A percentile compares a stretch with the other conserved stretches of the same genome.
phyloP scores from a whole-genome alignment of 2,888 invertebrate genomes.

The Heliconius aoede region DNA sequence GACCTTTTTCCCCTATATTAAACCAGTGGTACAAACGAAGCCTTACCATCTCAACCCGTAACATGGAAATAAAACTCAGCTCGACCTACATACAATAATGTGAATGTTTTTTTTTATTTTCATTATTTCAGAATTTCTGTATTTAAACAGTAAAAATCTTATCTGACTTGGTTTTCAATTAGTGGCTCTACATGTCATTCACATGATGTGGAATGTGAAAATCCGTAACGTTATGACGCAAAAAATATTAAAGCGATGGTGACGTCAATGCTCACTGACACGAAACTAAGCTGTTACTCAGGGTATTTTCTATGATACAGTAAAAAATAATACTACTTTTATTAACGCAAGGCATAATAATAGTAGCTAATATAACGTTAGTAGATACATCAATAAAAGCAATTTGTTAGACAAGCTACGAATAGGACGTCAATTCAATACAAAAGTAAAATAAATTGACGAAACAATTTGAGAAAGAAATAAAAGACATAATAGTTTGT shows the following conservation, averaged over 20 bases:
- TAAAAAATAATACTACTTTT: neutral
- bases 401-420: constrained; percentile 14
- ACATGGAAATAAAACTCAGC: constrained; percentile 30
- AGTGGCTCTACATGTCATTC: constrained; percentile 3
- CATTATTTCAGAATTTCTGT: constrained; percentile 15
- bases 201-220: constrained; percentile 13
- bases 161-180: constrained; percentile 12
- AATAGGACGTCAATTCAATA: constrained; percentile 27
- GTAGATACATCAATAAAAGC: neutral
- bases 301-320: constrained; percentile 3
- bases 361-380: neutral
- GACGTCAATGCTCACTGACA: constrained; percentile 19
- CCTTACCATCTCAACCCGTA: constrained; percentile 21
- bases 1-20: constrained; percentile 47
- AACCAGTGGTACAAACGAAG: constrained; percentile 44
- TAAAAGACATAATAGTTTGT: constrained; percentile 34
- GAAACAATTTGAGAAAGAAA: constrained; percentile 36
- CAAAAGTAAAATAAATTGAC: constrained; percentile 35
- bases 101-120: constrained; percentile 23
- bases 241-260: constrained; percentile 15
- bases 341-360: neutral
- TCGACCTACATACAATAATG: constrained; percentile 26
- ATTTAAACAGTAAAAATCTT: constrained; percentile 14
- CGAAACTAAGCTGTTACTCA: constrained; percentile 13
- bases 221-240: neutral